Base-by-base conservation (phyloP, 2,113 vertebrate species). In the Cebus imitator region DNA sequence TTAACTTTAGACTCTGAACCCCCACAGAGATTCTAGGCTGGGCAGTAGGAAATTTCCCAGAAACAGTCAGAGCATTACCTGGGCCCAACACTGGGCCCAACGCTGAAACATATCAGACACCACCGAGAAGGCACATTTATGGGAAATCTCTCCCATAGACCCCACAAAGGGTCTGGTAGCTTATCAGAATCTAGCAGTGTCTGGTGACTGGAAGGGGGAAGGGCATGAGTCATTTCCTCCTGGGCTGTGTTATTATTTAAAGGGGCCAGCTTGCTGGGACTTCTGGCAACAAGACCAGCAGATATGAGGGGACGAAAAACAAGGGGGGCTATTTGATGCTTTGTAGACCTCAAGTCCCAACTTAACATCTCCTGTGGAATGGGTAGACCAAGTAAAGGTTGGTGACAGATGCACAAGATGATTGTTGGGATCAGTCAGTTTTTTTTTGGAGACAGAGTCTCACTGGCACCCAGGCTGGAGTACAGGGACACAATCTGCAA, bases 71-170 rank as follows among this genome's bases (percentile, higher is more conserved):
- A 12, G n/a, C 79, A 27, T 73, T 61, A 45, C 0, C 0, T 11
- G 72, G 21, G 21, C 32, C 76, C 45, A 78, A 66, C 8, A 8
- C 48, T 14, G 76, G 14, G 20, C 32, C 76, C 45, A 79, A 52
- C 13, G 14, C 43, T 32, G 35, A 91, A 75, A 27, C 37, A 3
- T n/a, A 21, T 23, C 57, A 30, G 27, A 50, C 43, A 78, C 81
- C n/a, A 70, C 76, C 37, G 61, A 78, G 85, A 95, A 97, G 76
- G 30, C 40, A 68, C 37, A 12, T 64, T 97, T 97, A 88, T 0
- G 1, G 50, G 52, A 90, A 82, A 75, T 82, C 30, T 93, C 72
- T 73, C 11, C 93, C 20, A 43, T 6, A 84, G 52, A n/a, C 20
- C 79, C 76, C 78, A 8, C 14, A 79, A 61, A n/a, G 14, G 43